Base-by-base conservation (phyloP, 2,797 vertebrate genomes). In the Lutjanus argentimaculatus region DNA sequence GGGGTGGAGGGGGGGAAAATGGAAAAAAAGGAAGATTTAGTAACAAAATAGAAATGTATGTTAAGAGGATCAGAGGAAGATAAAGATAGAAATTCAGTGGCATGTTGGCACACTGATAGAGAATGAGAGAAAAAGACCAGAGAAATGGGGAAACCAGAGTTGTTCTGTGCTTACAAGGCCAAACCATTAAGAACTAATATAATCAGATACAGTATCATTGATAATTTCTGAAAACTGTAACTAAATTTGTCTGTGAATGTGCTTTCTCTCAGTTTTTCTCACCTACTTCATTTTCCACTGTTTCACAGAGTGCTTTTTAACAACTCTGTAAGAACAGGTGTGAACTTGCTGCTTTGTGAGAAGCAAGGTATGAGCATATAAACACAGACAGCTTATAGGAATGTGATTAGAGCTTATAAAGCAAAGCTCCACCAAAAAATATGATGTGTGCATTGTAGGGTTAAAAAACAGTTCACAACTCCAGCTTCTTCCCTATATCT, bases 21-120 rank as follows among this genome's bases (percentile, higher is more conserved):
- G 80, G 72, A 81, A 83, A 36, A 90, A 85, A 84, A 75, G 76
- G 53, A 73, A 75, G 58, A 67, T 92, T 86, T 53, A 65, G 72
- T 46, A 81, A 82, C 55, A 83, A 83, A 84, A 91, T 22, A 81
- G 45, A 77, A 75, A 74, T 78, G 49, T 80, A 42, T 79, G 58
- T 78, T 69, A n/a, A n/a, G 62, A 80, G 65, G 80, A 79, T 83
- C 16, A 69, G 75, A 66, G 53, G 55, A 59, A 65, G 65, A 21
- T 42, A 56, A 2, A 69, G 40, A 74, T 9, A 51, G 56, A 56
- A 52, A 78, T 36, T 67, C 11, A 48, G 7, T 1, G 13, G 3
- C 4, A 25, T 53, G 58, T 53, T 53, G 40, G 40, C 45, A 72
- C 19, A 19, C 43, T 15, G 67, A 52, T 1, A 65, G 5, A 75